Evolutionary conservation across 2,113 vertebrate species (phyloP), one percentile per base, ranked within the genome.

Genomic region (Agapornis roseicollis): DNA sequence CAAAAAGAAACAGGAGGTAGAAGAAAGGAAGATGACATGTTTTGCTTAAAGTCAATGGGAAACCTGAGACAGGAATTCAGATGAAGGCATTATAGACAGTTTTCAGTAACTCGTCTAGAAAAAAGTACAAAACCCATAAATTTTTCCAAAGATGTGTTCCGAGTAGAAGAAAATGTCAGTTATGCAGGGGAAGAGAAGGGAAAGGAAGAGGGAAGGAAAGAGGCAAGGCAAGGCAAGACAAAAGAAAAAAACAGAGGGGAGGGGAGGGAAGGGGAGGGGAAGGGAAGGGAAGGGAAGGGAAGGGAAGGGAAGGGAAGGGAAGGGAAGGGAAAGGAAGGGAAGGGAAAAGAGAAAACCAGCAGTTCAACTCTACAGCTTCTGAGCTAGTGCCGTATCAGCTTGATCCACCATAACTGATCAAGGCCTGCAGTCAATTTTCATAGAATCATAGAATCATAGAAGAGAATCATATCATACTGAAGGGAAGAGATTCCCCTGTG

Each of bases 241-340:
- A 72, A 13, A 9, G 7, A 16, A 53, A 16, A 11, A 4, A 17
- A 23, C 24, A 4, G 10, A 13, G 39, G 4, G 15, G 7, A 44
- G 6, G 15, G 41, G 23, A n/a, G 4, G 10, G 20, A 6, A 46
- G 11, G 10, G 31, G 25, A 1, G 22, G 7, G 14, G 33, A 0
- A 18, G 14, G 27, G 31, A 2, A 6, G 42, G 29, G 46, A 27
- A 20, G 31, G 1, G 24, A 24, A 31, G 19, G 2, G 24, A 19
- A 19, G 17, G 8, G 49, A 14, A 50, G 49, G 14, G 49, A 27
- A 15, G 49, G 5, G 49, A 15, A 15, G 28, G 7, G 28, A 19
- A 25, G 16, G 1, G 37, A 33, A 33, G 17, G 3, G 39, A 25
- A 28, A 9, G 3, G 41, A 22, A 28, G 6, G 2, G 33, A 13